A percentile compares a stretch with the other conserved stretches of the same genome.
phyloP scores from a whole-genome alignment of 2,888 invertebrate species.

The Eulithis prunata region DNA sequence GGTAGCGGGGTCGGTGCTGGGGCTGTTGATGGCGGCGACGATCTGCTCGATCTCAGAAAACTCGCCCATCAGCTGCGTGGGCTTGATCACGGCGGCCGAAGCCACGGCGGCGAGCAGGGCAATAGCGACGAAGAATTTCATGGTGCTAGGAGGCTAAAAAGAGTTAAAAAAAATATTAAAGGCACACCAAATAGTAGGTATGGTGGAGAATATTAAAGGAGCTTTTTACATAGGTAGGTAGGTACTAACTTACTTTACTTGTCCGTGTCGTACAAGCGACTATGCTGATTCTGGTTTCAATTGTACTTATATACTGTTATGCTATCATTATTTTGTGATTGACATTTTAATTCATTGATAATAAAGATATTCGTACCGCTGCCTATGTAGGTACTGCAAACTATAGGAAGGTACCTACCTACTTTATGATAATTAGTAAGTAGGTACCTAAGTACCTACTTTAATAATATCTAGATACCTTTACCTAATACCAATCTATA shows the following conservation, averaged over 20 bases:
- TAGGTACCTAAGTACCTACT: too few relatives aligned
- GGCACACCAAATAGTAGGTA: neutral
- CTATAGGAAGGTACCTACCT: too few relatives aligned
- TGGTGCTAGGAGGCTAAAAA: conserved; percentile 48
- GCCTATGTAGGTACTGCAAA: too few relatives aligned
- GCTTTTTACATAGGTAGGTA: neutral
- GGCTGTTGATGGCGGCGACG: conserved; percentile 45
- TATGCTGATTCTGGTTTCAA: conserved; percentile 16
- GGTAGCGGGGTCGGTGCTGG: conserved; percentile 46
- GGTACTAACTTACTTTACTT: conserved; percentile 20
- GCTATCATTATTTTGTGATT: conserved; percentile 12
- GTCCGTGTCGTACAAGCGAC: conserved; percentile 28
- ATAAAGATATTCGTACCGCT: neutral
- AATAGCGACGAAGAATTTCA: conserved; percentile 68
- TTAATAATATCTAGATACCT: too few relatives aligned
- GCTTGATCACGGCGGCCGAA: conserved; percentile 54
- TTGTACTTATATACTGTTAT: conserved; percentile 14
- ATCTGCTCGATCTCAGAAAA: conserved; percentile 44
- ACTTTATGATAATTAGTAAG: too few relatives aligned
- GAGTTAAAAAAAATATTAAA: neutral
- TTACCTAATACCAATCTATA: too few relatives aligned
- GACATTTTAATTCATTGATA: neutral
- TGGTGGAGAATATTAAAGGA: too few relatives aligned
- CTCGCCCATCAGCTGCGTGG: conserved; percentile 32
- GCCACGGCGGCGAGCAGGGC: conserved; percentile 64